Evolutionary conservation across 2,888 invertebrate genomes (phyloP).

Genomic region (Thelaira solivaga): DNA sequence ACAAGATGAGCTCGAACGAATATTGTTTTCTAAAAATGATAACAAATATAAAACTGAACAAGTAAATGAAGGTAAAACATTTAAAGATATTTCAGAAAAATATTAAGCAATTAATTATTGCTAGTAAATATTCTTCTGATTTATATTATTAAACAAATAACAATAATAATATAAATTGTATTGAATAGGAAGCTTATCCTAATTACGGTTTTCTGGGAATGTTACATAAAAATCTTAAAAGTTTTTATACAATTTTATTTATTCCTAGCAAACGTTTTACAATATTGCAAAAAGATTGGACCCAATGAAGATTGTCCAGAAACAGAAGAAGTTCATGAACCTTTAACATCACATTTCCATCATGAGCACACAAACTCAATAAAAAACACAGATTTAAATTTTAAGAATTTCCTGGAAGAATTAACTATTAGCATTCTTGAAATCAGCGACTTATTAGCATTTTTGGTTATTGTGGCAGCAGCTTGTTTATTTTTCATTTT

Average conservation of each 20-base stretch:
- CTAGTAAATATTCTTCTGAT: too few relatives aligned
- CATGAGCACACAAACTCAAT: not conserved
- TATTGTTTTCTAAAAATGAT: slow-evolving; percentile 65
- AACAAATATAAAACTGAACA: not conserved
- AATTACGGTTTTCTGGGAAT: too few relatives aligned
- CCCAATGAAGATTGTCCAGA: slow-evolving; percentile 65
- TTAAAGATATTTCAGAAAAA: too few relatives aligned
- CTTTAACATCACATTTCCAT: slow-evolving; percentile 21
- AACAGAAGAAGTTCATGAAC: not conserved
- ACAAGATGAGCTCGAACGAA: slow-evolving; percentile 66
- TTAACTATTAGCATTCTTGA: slow-evolving; percentile 70
- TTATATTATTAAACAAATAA: too few relatives aligned
- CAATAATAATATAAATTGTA: too few relatives aligned
- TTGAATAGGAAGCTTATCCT: too few relatives aligned
- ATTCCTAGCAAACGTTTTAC: slow-evolving; percentile 48
- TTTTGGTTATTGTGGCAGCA: slow-evolving; percentile 83
- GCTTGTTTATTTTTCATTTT: slow-evolving; percentile 85
- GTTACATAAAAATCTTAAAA: not conserved
- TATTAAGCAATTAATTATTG: too few relatives aligned
- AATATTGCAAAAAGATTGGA: slow-evolving; percentile 68
- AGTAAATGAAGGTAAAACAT: slow-evolving; percentile 38
- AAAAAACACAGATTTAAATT: slow-evolving; percentile 50
- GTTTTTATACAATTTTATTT: not conserved
- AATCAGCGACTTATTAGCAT: slow-evolving; percentile 79
- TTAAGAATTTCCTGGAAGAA: slow-evolving; percentile 68